Conservation (phyloP, 2,797 vertebrate species). For the Glossophaga mutica region DNA sequence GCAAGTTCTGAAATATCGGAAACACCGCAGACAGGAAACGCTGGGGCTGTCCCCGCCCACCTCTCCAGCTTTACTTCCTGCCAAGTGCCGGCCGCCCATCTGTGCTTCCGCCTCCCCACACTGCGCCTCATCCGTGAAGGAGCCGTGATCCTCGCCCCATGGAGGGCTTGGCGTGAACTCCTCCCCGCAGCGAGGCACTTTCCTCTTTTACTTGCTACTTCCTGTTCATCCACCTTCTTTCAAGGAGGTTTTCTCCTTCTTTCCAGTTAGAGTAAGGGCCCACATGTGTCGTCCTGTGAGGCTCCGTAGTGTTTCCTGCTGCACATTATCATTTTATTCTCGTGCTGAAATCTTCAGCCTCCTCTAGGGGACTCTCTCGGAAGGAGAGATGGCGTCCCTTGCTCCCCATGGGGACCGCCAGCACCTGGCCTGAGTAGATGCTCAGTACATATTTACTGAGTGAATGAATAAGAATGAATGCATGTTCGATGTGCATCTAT, state of each 20-base stretch:
- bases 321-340: background rate
- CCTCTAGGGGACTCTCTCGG: background rate
- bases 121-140: background rate
- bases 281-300: background rate
- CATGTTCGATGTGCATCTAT: background rate
- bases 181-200: background rate
- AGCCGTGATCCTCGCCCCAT: too few species aligned
- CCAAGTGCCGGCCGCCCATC: background rate
- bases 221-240: background rate
- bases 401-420: background rate
- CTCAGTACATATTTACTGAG: background rate
- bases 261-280: too few species aligned
- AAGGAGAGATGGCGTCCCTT: background rate
- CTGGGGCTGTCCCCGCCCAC: background rate
- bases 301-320: background rate
- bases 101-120: background rate
- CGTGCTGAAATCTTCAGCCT: background rate
- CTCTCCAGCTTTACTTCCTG: background rate
- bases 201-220: background rate
- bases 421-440: background rate
- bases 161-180: fast-evolving
- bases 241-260: background rate
- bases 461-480: background rate
- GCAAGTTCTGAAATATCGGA: background rate
- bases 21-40: background rate